These are phyloP conservation scores for Drosophila leonis DNA, from an alignment of 2,888 invertebrate genomes.

Conservation along the genomic window DNA sequence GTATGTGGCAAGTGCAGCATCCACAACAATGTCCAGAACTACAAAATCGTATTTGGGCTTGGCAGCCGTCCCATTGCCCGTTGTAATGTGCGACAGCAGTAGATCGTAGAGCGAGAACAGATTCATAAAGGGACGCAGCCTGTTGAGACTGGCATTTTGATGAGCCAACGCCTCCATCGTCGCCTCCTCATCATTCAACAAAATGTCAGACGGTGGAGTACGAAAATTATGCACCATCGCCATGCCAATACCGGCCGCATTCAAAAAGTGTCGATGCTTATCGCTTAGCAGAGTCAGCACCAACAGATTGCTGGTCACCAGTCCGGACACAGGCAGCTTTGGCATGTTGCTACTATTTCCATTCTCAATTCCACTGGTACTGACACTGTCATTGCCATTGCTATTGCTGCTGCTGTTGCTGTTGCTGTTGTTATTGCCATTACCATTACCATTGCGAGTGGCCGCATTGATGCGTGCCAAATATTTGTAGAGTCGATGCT, in stretches of 20 bases:
- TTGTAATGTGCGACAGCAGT: slow-evolving; percentile 72
- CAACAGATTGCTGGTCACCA: slow-evolving; percentile 82
- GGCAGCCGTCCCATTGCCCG: slow-evolving; percentile 17
- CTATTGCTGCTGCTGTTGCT: background rate
- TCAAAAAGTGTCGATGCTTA: slow-evolving; percentile 84
- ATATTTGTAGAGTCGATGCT: slow-evolving; percentile 84
- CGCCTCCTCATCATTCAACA: background rate
- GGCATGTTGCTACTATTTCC: slow-evolving; percentile 14
- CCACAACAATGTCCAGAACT: slow-evolving; percentile 84
- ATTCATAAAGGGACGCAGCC: slow-evolving; percentile 81
- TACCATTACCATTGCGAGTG: slow-evolving; percentile 7
- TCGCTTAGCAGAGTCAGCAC: slow-evolving; percentile 85
- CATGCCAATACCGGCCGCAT: slow-evolving; percentile 82
- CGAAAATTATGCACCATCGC: slow-evolving; percentile 82
- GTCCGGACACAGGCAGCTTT: slow-evolving; percentile 48
- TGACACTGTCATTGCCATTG: slow-evolving; percentile 16
- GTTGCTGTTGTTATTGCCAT: slow-evolving; percentile 10
- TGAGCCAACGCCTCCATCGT: slow-evolving; percentile 7
- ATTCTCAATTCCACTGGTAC: slow-evolving; percentile 5
- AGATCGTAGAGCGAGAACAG: slow-evolving; percentile 85
- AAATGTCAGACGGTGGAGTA: slow-evolving; percentile 31
- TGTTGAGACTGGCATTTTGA: slow-evolving; percentile 60
- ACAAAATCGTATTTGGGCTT: slow-evolving; percentile 84
- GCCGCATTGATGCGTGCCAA: slow-evolving; percentile 74
- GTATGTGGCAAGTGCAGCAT: slow-evolving; percentile 40